Percentiles rank a stretch among this genome's conserved stretches.
Conservation (phyloP, 2,113 vertebrate genomes). For the Anguilla rostrata region DNA sequence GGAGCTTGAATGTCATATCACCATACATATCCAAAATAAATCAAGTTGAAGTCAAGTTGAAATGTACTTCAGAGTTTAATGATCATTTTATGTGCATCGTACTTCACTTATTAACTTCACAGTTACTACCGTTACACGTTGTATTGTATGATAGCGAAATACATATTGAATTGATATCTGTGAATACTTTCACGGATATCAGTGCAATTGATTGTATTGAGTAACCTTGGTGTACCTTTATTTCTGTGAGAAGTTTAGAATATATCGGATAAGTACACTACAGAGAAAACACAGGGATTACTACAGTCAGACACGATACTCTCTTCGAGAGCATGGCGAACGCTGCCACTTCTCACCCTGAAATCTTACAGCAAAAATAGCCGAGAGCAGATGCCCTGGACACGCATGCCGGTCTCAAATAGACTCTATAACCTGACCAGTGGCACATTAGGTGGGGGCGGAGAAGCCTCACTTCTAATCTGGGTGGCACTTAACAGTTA, state of each 20-base stretch:
- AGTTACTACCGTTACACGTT: too few species aligned
- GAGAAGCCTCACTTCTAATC: constrained; percentile 13
- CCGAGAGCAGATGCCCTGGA: constrained; percentile 65
- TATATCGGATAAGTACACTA: background rate
- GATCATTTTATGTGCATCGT: too few species aligned
- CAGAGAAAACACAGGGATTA: background rate
- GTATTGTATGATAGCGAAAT: too few species aligned
- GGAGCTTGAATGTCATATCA: background rate
- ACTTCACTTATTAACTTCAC: too few species aligned
- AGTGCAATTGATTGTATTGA: background rate
- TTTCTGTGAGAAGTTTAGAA: background rate
- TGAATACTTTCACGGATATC: too few species aligned
- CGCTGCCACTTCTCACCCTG: constrained; percentile 32
- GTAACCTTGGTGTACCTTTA: background rate
- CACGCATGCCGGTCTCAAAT: constrained; percentile 65
- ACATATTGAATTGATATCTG: too few species aligned
- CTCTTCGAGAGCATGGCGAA: background rate
- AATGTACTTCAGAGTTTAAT: too few species aligned
- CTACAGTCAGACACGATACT: background rate
- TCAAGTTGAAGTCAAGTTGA: background rate
- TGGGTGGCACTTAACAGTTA: too few species aligned
- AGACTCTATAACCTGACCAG: constrained; percentile 46
- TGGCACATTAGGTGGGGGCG: constrained; percentile 35
- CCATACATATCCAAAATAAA: background rate
- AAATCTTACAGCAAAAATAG: constrained; percentile 66